These are phyloP conservation scores for Himalopsyche anomala DNA, from an alignment of 2,888 invertebrate genomes.

Conservation along the genomic window DNA sequence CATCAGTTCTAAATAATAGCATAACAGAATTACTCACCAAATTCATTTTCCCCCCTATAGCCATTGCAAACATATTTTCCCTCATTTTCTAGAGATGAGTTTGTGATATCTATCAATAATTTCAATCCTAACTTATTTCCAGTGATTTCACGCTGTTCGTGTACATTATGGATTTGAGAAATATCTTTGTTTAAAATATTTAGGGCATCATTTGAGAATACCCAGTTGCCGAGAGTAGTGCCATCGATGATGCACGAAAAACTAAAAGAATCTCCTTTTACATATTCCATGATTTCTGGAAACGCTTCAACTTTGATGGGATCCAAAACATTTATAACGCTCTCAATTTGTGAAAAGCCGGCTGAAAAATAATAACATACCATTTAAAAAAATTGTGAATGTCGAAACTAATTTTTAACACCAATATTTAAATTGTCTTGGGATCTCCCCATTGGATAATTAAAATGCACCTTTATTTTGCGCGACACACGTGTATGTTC, in stretches of 20 bases:
- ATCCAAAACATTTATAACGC: constrained; percentile 68
- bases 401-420: background rate
- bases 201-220: constrained; percentile 13
- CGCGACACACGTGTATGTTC: constrained; percentile 72
- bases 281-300: constrained; percentile 60
- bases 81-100: constrained; percentile 54
- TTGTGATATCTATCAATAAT: constrained; percentile 56
- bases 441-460: background rate
- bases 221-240: constrained; percentile 51
- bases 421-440: background rate
- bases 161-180: background rate
- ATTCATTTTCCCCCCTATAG: constrained; percentile 52
- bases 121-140: constrained; percentile 44
- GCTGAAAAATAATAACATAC: constrained; percentile 68
- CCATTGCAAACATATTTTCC: constrained; percentile 59
- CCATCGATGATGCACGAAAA: constrained; percentile 60
- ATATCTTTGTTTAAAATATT: background rate
- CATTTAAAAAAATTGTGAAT: background rate
- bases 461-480: constrained; percentile 71
- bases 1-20: too few relatives aligned
- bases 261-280: constrained; percentile 49
- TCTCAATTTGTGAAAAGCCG: constrained; percentile 69
- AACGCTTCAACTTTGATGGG: constrained; percentile 69
- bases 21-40: constrained; percentile 42
- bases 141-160: constrained; percentile 49